Evolutionary conservation across 1,140 invertebrate species (phyloP).

Genomic region (Helicorthomorpha holstii): DNA sequence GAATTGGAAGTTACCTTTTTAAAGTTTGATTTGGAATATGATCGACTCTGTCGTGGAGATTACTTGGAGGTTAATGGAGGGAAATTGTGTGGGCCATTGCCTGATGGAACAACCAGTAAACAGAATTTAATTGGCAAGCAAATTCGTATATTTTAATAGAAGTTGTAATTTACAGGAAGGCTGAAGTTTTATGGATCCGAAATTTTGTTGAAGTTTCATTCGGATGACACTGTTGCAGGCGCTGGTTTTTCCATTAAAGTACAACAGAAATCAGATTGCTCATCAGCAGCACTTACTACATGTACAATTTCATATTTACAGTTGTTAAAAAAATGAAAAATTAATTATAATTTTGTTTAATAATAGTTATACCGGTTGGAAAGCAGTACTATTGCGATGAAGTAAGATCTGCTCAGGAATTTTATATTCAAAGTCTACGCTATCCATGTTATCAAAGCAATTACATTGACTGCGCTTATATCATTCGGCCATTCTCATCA

Average conservation of each 20-base stretch:
- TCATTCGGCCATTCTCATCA: background rate
- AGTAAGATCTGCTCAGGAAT: background rate
- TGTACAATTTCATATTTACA: background rate
- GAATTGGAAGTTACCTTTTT: conserved; percentile 1
- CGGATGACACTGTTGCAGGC: background rate
- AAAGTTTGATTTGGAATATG: background rate
- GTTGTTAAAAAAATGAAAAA: background rate
- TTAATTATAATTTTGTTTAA: background rate
- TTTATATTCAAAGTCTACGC: background rate
- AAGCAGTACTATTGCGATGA: background rate
- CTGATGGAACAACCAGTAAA: background rate
- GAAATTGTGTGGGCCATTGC: background rate
- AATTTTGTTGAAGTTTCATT: background rate
- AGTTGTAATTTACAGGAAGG: background rate
- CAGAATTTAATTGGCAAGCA: background rate
- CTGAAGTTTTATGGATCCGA: background rate
- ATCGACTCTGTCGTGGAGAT: background rate
- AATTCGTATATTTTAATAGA: background rate
- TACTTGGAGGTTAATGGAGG: background rate
- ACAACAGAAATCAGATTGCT: background rate
- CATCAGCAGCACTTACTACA: background rate
- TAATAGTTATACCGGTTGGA: background rate
- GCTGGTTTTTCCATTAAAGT: background rate
- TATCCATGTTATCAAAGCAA: background rate
- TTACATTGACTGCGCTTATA: background rate